A percentile compares a stretch with the other conserved stretches of the same genome.
Evolutionary conservation across 2,888 invertebrate species (phyloP).

Genomic region (Torymus auratus): DNA sequence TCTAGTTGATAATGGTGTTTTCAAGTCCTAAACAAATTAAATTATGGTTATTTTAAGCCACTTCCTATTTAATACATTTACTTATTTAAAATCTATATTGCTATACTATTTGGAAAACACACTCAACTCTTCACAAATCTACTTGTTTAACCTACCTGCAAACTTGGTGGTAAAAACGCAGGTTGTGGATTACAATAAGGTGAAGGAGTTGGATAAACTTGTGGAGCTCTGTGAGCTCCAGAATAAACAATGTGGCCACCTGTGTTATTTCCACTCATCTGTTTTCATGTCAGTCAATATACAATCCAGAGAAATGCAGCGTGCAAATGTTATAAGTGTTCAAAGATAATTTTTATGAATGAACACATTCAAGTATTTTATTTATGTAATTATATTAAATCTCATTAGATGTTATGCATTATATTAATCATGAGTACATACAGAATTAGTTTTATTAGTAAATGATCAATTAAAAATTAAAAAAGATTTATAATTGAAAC

Average conservation of each 20-base stretch:
- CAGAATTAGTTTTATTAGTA: not conserved
- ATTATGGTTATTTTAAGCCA: not conserved
- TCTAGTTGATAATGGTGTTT: conserved; percentile 72
- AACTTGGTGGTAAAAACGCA: conserved; percentile 75
- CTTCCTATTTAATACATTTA: too few relatives aligned
- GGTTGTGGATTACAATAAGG: conserved; percentile 75
- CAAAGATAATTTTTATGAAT: conserved; percentile 50
- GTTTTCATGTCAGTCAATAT: conserved; percentile 64
- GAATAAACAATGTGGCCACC: conserved; percentile 72
- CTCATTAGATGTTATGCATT: too few relatives aligned
- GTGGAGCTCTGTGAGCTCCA: conserved; percentile 74
- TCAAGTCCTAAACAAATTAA: conserved; percentile 69
- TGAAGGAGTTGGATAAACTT: conserved; percentile 75
- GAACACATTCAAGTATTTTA: not conserved
- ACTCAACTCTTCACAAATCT: not conserved
- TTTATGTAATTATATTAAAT: not conserved
- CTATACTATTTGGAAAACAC: not conserved
- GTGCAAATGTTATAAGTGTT: conserved; percentile 66
- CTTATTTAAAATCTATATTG: not conserved
- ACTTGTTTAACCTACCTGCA: conserved; percentile 68
- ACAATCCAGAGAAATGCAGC: conserved; percentile 72
- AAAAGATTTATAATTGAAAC: not conserved
- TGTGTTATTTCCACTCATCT: conserved; percentile 72
- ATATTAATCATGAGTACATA: not conserved
- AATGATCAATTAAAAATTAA: conserved; percentile 8